These are phyloP conservation scores for Tetragonula clypearis DNA, from an alignment of 1,140 invertebrate genomes.

Conservation along the genomic window DNA sequence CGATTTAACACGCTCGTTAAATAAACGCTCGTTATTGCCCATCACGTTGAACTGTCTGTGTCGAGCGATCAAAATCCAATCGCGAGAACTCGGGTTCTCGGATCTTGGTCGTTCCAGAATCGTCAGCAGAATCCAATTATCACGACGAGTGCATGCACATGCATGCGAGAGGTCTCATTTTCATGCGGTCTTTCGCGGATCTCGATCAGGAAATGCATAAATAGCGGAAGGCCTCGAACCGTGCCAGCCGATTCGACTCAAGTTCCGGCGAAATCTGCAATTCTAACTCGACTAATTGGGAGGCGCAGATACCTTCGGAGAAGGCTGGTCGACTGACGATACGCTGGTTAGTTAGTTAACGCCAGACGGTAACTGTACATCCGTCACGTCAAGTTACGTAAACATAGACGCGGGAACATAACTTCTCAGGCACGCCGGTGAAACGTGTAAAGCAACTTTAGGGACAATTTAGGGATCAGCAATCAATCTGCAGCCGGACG, in stretches of 20 bases:
- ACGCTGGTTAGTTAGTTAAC: slow-evolving; percentile 64
- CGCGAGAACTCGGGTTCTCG: not conserved
- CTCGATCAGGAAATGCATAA: slow-evolving; percentile 5
- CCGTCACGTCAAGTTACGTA: slow-evolving; percentile 55
- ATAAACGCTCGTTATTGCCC: not conserved
- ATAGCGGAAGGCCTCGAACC: not conserved
- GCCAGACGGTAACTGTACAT: slow-evolving; percentile 54
- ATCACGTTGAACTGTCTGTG: not conserved
- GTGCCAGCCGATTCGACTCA: slow-evolving; percentile 12
- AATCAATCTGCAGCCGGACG: slow-evolving; percentile 60
- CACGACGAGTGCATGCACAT: not conserved
- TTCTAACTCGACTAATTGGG: slow-evolving; percentile 72
- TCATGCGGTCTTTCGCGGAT: not conserved
- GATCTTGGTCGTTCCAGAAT: not conserved
- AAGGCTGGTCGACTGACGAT: slow-evolving; percentile 50
- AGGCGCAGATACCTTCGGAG: slow-evolving; percentile 61
- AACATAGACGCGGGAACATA: slow-evolving; percentile 57
- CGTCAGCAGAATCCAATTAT: not conserved
- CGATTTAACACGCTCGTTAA: not conserved
- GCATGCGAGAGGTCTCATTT: not conserved
- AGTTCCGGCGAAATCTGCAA: slow-evolving; percentile 63
- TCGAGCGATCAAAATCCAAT: not conserved
- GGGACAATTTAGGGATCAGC: slow-evolving; percentile 63
- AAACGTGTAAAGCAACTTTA: slow-evolving; percentile 55
- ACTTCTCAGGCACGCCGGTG: slow-evolving; percentile 51